A percentile compares a stretch with the other conserved stretches of the same genome.
Conservation (phyloP, 2,797 vertebrate genomes). For the Neostethus bicornis region DNA sequence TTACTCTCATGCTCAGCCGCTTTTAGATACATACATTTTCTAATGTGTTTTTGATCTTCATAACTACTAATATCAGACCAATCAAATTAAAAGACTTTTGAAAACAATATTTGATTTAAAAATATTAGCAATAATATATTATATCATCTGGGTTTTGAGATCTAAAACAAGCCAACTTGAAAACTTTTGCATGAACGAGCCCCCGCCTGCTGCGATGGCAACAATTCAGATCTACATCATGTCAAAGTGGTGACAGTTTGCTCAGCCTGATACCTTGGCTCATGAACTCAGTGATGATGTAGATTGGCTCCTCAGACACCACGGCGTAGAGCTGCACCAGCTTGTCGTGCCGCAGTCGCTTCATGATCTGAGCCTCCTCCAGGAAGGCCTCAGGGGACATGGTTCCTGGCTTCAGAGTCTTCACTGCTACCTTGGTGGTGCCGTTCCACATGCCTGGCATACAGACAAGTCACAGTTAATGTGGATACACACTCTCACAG, state of each 20-base stretch:
- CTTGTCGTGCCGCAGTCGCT: constrained; percentile 94
- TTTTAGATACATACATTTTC: neutral
- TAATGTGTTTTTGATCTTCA: too few relatives aligned
- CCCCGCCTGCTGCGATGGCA: constrained; percentile 14
- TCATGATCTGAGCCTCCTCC: constrained; percentile 99
- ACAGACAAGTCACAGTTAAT: constrained; percentile 53
- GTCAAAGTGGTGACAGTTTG: constrained; percentile 30
- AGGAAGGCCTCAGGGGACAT: constrained; percentile 98
- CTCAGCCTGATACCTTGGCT: constrained; percentile 83
- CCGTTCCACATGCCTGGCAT: constrained; percentile 93
- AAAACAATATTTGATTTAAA: too few relatives aligned
- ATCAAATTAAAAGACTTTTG: too few relatives aligned
- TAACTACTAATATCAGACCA: too few relatives aligned
- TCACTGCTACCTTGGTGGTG: constrained; percentile 95
- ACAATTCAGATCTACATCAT: constrained; percentile 21
- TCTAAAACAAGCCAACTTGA: constrained; percentile 1
- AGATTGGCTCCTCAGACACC: constrained; percentile 97
- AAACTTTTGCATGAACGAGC: constrained; percentile 9
- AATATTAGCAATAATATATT: neutral
- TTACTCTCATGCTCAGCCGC: neutral
- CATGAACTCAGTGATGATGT: constrained; percentile 98
- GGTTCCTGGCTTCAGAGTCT: constrained; percentile 95
- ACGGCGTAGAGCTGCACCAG: constrained; percentile 97
- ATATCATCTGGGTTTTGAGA: neutral
- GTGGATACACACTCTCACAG: too few relatives aligned